These are phyloP conservation scores for Tinamus guttatus DNA, from an alignment of 2,113 vertebrate genomes.

Conservation along the genomic window DNA sequence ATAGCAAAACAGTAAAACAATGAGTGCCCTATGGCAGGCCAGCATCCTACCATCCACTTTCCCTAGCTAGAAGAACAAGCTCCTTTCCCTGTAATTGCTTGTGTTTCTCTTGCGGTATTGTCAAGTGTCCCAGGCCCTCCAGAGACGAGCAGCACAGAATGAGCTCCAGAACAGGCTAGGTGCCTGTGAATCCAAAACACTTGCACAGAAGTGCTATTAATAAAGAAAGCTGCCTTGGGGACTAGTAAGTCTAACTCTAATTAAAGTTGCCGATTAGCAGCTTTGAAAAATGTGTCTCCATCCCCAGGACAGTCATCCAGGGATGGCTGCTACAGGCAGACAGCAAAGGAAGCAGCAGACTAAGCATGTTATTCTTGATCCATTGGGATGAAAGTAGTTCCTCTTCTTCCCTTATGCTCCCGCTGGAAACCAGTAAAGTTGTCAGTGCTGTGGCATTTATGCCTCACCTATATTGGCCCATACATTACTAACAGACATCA, in stretches of 20 bases:
- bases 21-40: background rate
- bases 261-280: background rate
- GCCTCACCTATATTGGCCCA: background rate
- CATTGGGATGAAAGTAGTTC: background rate
- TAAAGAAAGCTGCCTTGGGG: background rate
- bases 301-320: background rate
- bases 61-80: background rate
- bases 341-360: no score
- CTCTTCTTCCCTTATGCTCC: background rate
- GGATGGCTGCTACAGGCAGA: background rate
- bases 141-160: background rate
- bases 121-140: background rate
- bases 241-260: background rate
- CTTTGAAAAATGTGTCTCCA: background rate
- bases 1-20: slow-evolving; percentile 16
- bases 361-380: background rate
- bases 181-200: background rate
- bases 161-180: background rate
- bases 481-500: background rate
- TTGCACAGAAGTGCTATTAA: background rate
- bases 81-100: background rate
- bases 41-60: background rate
- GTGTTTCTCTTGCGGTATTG: background rate
- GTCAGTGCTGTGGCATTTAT: background rate
- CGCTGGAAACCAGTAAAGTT: background rate